Percentiles rank a stretch among this genome's conserved stretches.
These are phyloP conservation scores for Polyommatus icarus DNA, from an alignment of 2,888 invertebrate genomes.

Conservation along the genomic window DNA sequence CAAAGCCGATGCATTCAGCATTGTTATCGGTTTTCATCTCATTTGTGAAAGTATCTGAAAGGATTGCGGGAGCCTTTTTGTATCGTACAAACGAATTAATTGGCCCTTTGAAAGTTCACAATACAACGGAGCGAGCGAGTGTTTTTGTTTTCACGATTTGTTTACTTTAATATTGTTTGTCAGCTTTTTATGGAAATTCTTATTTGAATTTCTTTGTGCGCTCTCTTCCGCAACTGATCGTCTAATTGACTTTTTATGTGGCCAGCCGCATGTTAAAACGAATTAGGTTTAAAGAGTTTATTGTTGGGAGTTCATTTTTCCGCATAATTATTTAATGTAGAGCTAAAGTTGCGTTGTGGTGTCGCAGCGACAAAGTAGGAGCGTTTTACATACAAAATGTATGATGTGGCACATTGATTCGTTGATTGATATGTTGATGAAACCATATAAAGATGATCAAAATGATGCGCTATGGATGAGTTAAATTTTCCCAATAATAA, in stretches of 20 bases:
- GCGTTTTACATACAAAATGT: too few species aligned
- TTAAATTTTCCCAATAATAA: too few species aligned
- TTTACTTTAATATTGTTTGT: not conserved
- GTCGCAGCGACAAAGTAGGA: too few species aligned
- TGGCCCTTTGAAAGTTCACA: conserved; percentile 30
- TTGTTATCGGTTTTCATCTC: conserved; percentile 32
- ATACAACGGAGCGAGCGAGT: not conserved
- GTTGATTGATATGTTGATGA: too few species aligned
- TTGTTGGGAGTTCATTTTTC: too few species aligned
- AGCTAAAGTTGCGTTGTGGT: too few species aligned
- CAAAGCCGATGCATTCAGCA: conserved; percentile 2
- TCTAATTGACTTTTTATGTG: conserved; percentile 12
- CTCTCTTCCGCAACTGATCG: not conserved
- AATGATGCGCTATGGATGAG: too few species aligned
- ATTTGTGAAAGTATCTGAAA: conserved; percentile 33
- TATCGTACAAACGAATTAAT: conserved; percentile 31
- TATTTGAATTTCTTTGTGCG: conserved; percentile 10
- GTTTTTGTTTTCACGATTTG: conserved; percentile 12
- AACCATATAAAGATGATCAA: too few species aligned
- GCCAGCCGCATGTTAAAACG: not conserved
- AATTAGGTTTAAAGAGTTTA: too few species aligned
- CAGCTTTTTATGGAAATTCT: not conserved
- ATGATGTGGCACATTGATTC: too few species aligned
- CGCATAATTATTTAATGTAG: too few species aligned
- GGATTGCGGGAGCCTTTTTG: conserved; percentile 31